Evolutionary conservation across 2,888 invertebrate genomes (phyloP).

Genomic region (Ennomos fuscantarius): DNA sequence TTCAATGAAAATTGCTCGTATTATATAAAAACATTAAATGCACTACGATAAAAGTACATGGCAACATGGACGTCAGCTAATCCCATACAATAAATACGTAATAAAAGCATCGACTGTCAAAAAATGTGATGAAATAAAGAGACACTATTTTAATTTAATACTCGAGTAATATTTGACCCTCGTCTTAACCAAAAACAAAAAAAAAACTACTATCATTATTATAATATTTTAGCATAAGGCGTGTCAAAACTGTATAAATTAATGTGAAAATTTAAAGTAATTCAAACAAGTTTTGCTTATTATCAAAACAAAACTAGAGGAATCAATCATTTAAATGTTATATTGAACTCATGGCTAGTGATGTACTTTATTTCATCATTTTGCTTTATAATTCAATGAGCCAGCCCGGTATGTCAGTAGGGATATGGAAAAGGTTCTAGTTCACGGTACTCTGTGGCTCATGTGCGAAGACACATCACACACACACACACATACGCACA

Average conservation of each 20-base stretch:
- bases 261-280: too few species aligned
- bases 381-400: constrained; percentile 9
- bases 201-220: too few species aligned
- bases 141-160: background rate
- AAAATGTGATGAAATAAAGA: constrained; percentile 14
- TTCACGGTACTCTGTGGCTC: constrained; percentile 18
- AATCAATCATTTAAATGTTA: background rate
- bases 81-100: constrained; percentile 22
- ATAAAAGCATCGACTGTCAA: constrained; percentile 11
- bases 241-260: too few species aligned
- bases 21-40: background rate
- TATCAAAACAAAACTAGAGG: constrained; percentile 3
- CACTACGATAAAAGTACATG: constrained; percentile 12
- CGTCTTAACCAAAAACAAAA: background rate
- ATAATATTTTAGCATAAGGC: too few species aligned
- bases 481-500: too few species aligned
- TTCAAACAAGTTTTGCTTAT: constrained; percentile 1
- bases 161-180: background rate
- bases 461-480: too few species aligned
- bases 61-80: constrained; percentile 2
- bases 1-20: constrained; percentile 2
- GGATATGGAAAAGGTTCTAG: constrained; percentile 19
- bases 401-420: constrained; percentile 18
- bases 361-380: constrained; percentile 14
- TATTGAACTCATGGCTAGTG: background rate